Evolutionary conservation across 2,113 vertebrate genomes (phyloP), one percentile per base, ranked within the genome.

Genomic region (Epinephelus lanceolatus): DNA sequence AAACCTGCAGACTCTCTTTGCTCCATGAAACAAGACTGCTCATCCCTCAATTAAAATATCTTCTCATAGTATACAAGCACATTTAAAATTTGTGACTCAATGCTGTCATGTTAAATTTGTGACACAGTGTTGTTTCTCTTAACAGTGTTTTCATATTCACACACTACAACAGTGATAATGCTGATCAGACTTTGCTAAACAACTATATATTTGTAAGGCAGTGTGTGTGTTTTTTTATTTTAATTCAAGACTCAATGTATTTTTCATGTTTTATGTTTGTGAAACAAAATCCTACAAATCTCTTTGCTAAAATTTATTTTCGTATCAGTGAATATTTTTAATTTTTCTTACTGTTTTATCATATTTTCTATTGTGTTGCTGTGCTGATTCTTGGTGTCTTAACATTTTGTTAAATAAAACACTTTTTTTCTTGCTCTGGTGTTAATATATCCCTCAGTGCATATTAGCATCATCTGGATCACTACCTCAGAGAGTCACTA

Each of bases 401-500:
- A 21, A 73, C n/a, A 27, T 78, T 49, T 76, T 65, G 2, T 70
- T 21, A 11, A 86, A 86, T 87, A 80, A 84, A 87, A 79, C 21
- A 19, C 19, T 18, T 65, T 79, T 1, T 18, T 59, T 68, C 37
- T 67, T 77, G 4, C 5, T 30, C 52, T 70, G 45, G 47, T 66
- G 33, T 85, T 19, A 30, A 9, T 65, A 15, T 72, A 19, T 51
- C 23, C 52, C 25, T 57, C 55, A 21, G 3, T 18, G 3, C 12
- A 49, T 4, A 49, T 15, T 15, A 49, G 4, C 47, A 4, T 55
- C 11, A 27, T 80, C 6, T 80, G 30, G 17, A 45, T 55, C 23
- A n/a, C 27, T 76, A 19, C 71, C 18, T 21, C 33, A 79, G 17
- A 40, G 4, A 21, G 61, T 30, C 90, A 86, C 85, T 85, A 11